Evolutionary conservation across 2,888 invertebrate genomes (phyloP).

Genomic region (Microdon myrmicae): DNA sequence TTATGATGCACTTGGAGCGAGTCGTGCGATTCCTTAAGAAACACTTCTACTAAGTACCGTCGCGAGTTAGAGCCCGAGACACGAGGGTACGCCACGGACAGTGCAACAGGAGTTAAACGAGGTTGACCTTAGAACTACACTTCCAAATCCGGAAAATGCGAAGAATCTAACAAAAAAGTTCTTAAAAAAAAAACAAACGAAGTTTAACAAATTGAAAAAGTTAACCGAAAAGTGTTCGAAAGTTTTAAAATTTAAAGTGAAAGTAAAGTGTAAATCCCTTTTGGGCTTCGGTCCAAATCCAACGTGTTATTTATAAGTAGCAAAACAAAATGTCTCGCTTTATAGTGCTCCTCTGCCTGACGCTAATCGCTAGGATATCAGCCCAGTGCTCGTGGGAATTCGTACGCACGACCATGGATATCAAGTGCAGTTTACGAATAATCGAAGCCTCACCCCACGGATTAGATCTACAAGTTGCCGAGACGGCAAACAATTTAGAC

Average conservation of each 20-base stretch:
- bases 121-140: conserved; percentile 2
- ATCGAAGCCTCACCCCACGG: conserved; percentile 58
- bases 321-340: conserved; percentile 28
- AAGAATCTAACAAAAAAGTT: conserved; percentile 8
- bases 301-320: conserved; percentile 18
- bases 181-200: conserved; percentile 28
- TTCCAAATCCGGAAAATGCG: conserved; percentile 17
- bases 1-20: conserved; percentile 62
- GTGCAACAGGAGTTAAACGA: conserved; percentile 29
- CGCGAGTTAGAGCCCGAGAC: conserved; percentile 29
- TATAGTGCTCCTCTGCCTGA: conserved; percentile 27
- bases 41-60: conserved; percentile 23
- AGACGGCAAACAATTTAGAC: conserved; percentile 77
- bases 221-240: conserved; percentile 24
- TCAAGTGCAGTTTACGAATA: conserved; percentile 64
- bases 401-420: conserved; percentile 65
- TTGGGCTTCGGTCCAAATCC: conserved; percentile 19
- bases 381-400: conserved; percentile 67
- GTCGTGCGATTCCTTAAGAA: conserved; percentile 16
- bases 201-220: conserved; percentile 28
- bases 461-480: conserved; percentile 69
- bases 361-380: conserved; percentile 22
- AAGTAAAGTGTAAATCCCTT: conserved; percentile 12
- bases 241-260: conserved; percentile 15
- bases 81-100: not conserved